phyloP scores from a whole-genome alignment of 1,140 invertebrate genomes.

The Physella acuta region DNA sequence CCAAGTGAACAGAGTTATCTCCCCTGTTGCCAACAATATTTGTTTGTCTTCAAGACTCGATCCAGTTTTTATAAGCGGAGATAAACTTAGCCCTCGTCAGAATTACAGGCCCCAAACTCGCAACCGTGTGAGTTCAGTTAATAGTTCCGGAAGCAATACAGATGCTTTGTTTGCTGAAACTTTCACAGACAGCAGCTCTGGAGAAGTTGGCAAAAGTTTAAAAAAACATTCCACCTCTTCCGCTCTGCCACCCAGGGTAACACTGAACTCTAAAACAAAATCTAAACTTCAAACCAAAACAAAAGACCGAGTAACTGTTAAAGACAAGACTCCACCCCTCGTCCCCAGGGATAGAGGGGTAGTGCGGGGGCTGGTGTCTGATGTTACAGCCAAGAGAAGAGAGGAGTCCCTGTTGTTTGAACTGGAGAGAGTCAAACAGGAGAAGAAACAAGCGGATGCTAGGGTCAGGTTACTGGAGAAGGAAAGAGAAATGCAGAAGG shows the following conservation, averaged over 20 bases:
- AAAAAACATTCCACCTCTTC: not conserved
- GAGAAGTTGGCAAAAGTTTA: constrained; percentile 15
- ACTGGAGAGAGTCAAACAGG: constrained; percentile 44
- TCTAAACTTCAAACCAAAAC: not conserved
- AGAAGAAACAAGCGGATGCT: constrained; percentile 46
- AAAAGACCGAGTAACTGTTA: not conserved
- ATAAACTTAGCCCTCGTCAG: constrained; percentile 12
- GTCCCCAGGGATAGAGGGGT: not conserved
- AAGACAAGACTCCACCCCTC: too few relatives aligned
- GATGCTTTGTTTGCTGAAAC: constrained; percentile 17
- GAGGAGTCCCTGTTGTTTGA: constrained; percentile 50
- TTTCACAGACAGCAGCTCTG: constrained; percentile 32
- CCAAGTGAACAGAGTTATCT: constrained; percentile 49
- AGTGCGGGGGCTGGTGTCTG: constrained; percentile 45
- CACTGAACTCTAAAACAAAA: not conserved
- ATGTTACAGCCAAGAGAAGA: constrained; percentile 47
- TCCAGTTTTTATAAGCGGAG: constrained; percentile 1
- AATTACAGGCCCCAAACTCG: not conserved
- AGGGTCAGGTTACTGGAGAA: constrained; percentile 41
- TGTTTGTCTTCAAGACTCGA: not conserved
- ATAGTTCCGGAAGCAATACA: constrained; percentile 39
- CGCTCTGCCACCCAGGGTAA: not conserved
- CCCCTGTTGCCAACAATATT: constrained; percentile 22
- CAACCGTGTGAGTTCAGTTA: constrained; percentile 22
- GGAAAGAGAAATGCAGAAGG: constrained; percentile 38